Base-by-base conservation (phyloP, 2,888 invertebrate genomes). In the Adelognathus sp. region DNA sequence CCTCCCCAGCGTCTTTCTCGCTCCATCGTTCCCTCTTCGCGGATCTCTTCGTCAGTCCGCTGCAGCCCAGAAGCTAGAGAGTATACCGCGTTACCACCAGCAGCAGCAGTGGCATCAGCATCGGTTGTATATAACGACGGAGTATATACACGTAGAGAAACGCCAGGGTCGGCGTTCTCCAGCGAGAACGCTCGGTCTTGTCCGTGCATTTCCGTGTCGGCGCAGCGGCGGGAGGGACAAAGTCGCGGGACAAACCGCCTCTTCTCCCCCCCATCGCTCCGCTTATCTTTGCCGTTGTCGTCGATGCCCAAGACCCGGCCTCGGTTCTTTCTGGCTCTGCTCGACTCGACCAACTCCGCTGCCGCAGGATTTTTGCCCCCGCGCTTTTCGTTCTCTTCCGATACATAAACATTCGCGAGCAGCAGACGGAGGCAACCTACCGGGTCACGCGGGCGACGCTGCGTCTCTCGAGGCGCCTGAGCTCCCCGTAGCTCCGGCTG, bases 201-300 rank as follows among this genome's bases (percentile, higher is more conserved):
- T 83, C 87, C 88, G 88, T 86, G 83, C 80, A 83, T 84, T 86
- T 85, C 82, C 86, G 85, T 75, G 56, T 56, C 50, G 56, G n/a
- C 27, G 16, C n/a, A 21, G 50, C 29, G 46, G 63, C 44, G 33
- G 44, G 18, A 11, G 21, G 29, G 27, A 16, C 52, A 21, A 41
- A 46, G 46, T 46, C 7, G 46, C 21, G 46, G 18, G 46, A 54
- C 54, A 39, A 33, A 21, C 44, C 18, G 14, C 46, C 33, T 29
- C n/a, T 60, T 39, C 31, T 58, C 18, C 52, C 11, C 39, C n/a
- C 33, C 18, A 36, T 56, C 56, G 14, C 31, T 54, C 21, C 14
- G 18, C 29, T 4, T 58, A 56, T 27, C 41, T 52, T 27, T 41
- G 36, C 52, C 70, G 64, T 60, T 64, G 36, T 31, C 60, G 66